A percentile compares a stretch with the other conserved stretches of the same genome.
Conservation (phyloP, 2,888 invertebrate genomes). For the Agrotis clavis region DNA sequence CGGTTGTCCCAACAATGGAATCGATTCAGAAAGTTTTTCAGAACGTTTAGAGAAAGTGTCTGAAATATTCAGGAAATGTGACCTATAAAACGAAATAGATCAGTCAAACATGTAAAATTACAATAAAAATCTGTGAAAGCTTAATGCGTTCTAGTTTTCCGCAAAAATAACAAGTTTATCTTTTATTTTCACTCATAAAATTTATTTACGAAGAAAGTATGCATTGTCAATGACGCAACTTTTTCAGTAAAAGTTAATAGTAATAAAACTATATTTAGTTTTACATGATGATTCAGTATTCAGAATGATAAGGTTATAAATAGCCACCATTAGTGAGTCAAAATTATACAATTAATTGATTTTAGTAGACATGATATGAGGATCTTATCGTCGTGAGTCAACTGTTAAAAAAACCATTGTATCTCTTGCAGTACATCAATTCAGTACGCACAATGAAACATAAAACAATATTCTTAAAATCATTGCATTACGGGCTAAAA, state of each 20-base stretch:
- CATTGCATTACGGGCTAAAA: too few species aligned
- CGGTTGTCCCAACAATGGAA: slow-evolving; percentile 37
- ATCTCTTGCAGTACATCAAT: not conserved
- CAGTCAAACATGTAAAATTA: slow-evolving; percentile 4
- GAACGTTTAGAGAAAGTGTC: not conserved
- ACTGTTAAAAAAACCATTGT: not conserved
- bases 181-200: not conserved
- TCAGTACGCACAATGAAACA: not conserved
- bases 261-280: slow-evolving; percentile 18
- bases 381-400: slow-evolving; percentile 8
- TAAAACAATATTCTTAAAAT: not conserved
- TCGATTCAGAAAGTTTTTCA: slow-evolving; percentile 22
- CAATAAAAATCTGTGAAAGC: slow-evolving; percentile 2
- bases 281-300: slow-evolving; percentile 12
- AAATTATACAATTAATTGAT: slow-evolving; percentile 17
- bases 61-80: not conserved
- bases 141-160: slow-evolving; percentile 28
- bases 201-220: slow-evolving; percentile 16
- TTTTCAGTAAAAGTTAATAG: slow-evolving; percentile 2
- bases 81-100: slow-evolving; percentile 19
- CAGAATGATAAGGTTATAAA: slow-evolving; percentile 28
- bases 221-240: not conserved
- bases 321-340: slow-evolving; percentile 17
- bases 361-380: slow-evolving; percentile 14
- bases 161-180: slow-evolving; percentile 1